Evolutionary conservation across 2,113 vertebrate genomes (phyloP), one percentile per base, ranked within the genome.

Genomic region (Seriola rivoliana): DNA sequence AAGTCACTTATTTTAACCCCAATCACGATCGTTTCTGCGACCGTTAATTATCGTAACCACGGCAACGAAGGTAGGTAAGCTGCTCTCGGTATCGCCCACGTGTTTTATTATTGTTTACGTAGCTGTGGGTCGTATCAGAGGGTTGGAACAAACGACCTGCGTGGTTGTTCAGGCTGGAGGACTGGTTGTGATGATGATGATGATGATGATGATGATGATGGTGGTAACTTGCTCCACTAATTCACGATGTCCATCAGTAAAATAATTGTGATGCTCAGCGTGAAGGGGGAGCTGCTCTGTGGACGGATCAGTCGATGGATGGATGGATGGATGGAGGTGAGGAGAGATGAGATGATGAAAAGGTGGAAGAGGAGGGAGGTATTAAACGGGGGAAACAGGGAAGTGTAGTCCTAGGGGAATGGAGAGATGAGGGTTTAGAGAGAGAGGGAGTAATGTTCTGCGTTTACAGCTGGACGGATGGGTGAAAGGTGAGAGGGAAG

Each of bases 211-310:
- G 74, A 52, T n/a, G 32, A 42, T 64, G 19, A 42, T 55, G 68
- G 36, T 32, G 46, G 29, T 44, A 72, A 58, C 59, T 54, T 80
- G 80, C 69, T 59, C 52, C 66, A 48, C 74, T 80, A 80, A 92
- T 90, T 81, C 81, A 85, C 63, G 59, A 42, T 44, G 60, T 19
- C 14, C 70, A 70, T 92, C 85, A 40, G 88, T 92, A 82, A 80
- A 86, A 89, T 60, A 72, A 80, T 21, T 73, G 74, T 46, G 4
- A n/a, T 6, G 57, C 57, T 85, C 71, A 79, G 78, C 70, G 76
- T 25, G 57, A 82, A 5, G 40, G 5, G 50, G 34, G 74, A 32
- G 70, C 58, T 36, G 48, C 5, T 4, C 34, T 36, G 34, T 6
- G 34, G 34, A 36, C 6, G 34, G 34, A 36, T 36, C 4, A 6